Evolutionary conservation across 2,113 vertebrate genomes (phyloP), one percentile per base, ranked within the genome.

Genomic region (Hemiprocne comata): DNA sequence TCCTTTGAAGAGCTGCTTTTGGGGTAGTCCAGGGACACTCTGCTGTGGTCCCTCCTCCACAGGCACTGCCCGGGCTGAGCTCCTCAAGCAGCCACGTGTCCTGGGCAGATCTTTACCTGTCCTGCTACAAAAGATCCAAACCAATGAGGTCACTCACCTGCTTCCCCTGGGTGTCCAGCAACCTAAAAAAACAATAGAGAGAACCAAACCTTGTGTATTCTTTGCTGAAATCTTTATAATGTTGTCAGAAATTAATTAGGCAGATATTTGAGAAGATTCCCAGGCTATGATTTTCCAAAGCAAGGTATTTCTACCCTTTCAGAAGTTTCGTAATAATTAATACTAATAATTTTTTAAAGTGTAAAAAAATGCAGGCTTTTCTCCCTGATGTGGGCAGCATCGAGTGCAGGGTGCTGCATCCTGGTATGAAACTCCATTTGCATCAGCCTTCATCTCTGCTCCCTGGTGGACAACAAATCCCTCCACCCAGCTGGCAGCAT

Each of bases 21-120:
- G 26, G 48, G 21, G 12, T 38, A 17, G 6, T 16, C 19, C 9
- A 34, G 51, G 50, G 75, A 79, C 65, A 29, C 2, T 9, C 9
- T 11, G 0, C 26, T 31, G 34, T 19, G 31, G 5, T 16, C 13
- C 12, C 6, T 53, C 36, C 25, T 28, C 73, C 1, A 0, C 33
- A 57, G n/a, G 42, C 4, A 11, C 7, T 34, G 24, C 50, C 60
- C 33, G 25, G 4, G 34, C 31, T 48, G 44, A 85, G 20, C 26
- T 61, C 26, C 67, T 71, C 0, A 0, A 46, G 40, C 33, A 53
- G 18, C 50, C 5, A 0, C 2, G 1, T 3, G 9, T 29, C 60
- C 54, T 9, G 9, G 13, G 10, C 14, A 73, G 23, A 54, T 38
- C 7, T 70, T 81, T 26, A 50, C 21, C 31, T 58, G 31, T 17